Evolutionary conservation across 2,888 invertebrate genomes (phyloP).

Genomic region (Unio pictorum): DNA sequence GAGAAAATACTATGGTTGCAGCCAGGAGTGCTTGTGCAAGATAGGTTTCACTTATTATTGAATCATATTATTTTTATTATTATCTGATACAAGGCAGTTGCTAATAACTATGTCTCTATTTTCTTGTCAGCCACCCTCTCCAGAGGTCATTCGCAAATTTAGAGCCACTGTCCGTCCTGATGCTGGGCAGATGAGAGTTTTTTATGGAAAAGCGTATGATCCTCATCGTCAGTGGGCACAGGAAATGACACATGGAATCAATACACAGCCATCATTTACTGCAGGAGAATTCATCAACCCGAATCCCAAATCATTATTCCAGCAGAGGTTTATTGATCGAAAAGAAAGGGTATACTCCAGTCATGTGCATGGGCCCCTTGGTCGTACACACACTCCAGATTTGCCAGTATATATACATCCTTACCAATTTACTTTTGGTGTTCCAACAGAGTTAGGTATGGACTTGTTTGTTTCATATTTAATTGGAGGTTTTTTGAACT

Average conservation of each 20-base stretch:
- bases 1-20: too few species aligned
- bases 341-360: constrained; percentile 63
- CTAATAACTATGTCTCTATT: too few species aligned
- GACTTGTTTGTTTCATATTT: neutral
- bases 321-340: constrained; percentile 58
- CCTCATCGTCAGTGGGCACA: constrained; percentile 66
- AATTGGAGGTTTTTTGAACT: neutral
- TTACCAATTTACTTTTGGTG: constrained; percentile 63
- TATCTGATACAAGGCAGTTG: neutral
- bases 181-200: constrained; percentile 64
- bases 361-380: constrained; percentile 62
- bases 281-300: constrained; percentile 66
- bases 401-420: constrained; percentile 58
- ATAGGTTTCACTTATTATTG: too few species aligned
- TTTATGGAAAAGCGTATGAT: constrained; percentile 69
- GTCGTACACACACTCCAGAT: constrained; percentile 61
- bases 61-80: too few species aligned
- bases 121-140: constrained; percentile 59
- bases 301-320: constrained; percentile 61
- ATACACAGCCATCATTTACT: constrained; percentile 53
- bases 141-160: constrained; percentile 64
- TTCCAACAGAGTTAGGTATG: constrained; percentile 64
- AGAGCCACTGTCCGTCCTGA: constrained; percentile 64
- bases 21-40: too few species aligned
- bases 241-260: constrained; percentile 68